Conservation (phyloP, 2,888 invertebrate species). For the Amblyjoppa proteus region DNA sequence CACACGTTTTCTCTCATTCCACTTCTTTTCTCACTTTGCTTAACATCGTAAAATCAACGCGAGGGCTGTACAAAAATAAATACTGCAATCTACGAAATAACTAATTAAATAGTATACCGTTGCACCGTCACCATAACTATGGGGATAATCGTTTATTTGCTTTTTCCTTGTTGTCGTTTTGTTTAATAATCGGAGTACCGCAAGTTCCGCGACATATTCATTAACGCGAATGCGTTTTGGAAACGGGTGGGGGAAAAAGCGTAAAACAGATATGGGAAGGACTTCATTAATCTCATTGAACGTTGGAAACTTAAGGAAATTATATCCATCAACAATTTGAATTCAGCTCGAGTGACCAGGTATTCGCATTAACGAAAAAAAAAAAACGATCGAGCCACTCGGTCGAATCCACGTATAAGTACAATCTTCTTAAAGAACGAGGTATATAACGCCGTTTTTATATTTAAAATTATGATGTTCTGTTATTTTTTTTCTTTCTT, state of each 20-base stretch:
- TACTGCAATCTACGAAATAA: constrained; percentile 78
- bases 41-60: constrained; percentile 70
- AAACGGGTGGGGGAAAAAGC: neutral
- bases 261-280: neutral
- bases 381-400: constrained; percentile 31
- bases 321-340: constrained; percentile 32
- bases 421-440: constrained; percentile 68
- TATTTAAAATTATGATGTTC: constrained; percentile 46
- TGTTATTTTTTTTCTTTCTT: constrained; percentile 32
- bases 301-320: neutral
- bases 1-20: constrained; percentile 26
- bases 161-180: constrained; percentile 50
- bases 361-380: constrained; percentile 1
- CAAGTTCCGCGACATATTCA: neutral
- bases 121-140: constrained; percentile 80
- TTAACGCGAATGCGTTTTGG: neutral
- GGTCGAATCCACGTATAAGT: constrained; percentile 68
- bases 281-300: neutral
- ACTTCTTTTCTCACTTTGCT: constrained; percentile 21
- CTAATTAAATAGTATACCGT: constrained; percentile 78
- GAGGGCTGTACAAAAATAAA: constrained; percentile 83
- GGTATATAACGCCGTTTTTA: constrained; percentile 55
- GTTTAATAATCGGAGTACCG: constrained; percentile 8
- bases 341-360: neutral
- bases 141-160: constrained; percentile 56